These are phyloP conservation scores for Eciton burchellii DNA, from an alignment of 1,140 invertebrate species.

Conservation along the genomic window DNA sequence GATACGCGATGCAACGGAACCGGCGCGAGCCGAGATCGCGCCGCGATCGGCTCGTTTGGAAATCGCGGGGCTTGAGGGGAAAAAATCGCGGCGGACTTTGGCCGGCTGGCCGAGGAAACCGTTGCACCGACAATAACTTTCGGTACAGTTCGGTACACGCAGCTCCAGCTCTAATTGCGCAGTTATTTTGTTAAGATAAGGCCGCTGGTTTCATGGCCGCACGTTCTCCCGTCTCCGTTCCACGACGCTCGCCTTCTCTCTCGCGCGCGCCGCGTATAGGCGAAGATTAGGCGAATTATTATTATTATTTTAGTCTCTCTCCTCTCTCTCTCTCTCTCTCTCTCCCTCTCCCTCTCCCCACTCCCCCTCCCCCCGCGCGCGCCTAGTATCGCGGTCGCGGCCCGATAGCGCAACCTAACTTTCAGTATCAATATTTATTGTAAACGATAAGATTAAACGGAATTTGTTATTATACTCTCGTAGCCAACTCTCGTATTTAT, in stretches of 20 bases:
- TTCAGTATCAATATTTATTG: slow-evolving; percentile 83
- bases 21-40: background rate
- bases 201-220: slow-evolving; percentile 55
- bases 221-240: background rate
- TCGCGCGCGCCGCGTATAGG: slow-evolving; percentile 42
- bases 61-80: background rate
- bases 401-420: slow-evolving; percentile 78
- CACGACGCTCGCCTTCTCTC: background rate
- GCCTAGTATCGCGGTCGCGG: slow-evolving; percentile 56
- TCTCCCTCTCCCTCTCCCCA: no score
- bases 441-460: slow-evolving; percentile 83
- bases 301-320: slow-evolving; percentile 73
- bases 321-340: no score
- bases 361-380: no score
- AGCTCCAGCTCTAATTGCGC: slow-evolving; percentile 72
- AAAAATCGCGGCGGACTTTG: background rate
- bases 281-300: slow-evolving; percentile 80
- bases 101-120: background rate
- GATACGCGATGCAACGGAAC: no score
- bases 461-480: slow-evolving; percentile 80
- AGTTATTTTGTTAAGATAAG: slow-evolving; percentile 80
- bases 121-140: slow-evolving; percentile 57
- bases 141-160: slow-evolving; percentile 44
- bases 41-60: background rate
- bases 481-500: slow-evolving; percentile 75